Conservation (phyloP, 2,888 invertebrate species). For the Nowickia ferox region DNA sequence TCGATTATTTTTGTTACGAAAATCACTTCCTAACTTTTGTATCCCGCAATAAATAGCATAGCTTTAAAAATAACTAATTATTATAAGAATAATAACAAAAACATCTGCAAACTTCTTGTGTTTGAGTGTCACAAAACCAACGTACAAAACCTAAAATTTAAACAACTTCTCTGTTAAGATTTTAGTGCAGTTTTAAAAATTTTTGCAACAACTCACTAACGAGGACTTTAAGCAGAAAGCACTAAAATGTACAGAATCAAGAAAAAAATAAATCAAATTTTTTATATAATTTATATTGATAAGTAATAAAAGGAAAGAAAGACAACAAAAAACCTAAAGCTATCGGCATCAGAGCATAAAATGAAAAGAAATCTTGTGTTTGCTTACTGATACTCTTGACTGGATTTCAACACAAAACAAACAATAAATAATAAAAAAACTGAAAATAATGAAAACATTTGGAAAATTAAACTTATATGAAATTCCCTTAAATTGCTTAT, state of each 20-base stretch:
- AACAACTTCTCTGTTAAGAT: constrained; percentile 23
- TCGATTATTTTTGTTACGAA: no score
- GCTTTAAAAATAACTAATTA: no score
- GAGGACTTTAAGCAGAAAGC: constrained; percentile 21
- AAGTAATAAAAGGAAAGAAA: constrained; percentile 15
- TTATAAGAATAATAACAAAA: no score
- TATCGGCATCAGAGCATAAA: not conserved
- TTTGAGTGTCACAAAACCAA: constrained; percentile 46
- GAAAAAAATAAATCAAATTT: constrained; percentile 40
- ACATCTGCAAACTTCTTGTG: not conserved
- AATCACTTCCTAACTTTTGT: no score
- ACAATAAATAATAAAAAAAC: constrained; percentile 2
- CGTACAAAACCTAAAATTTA: constrained; percentile 47
- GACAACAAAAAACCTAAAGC: constrained; percentile 6
- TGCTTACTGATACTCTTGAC: not conserved
- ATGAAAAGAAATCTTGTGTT: constrained; percentile 3
- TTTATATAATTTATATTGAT: constrained; percentile 66
- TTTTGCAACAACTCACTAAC: constrained; percentile 2
- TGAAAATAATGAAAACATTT: constrained; percentile 10
- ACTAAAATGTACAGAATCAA: constrained; percentile 24
- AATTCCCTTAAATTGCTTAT: constrained; percentile 48
- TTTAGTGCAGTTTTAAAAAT: constrained; percentile 23
- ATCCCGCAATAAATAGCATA: no score
- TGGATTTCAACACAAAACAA: not conserved
- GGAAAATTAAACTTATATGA: constrained; percentile 11